These are phyloP conservation scores for Mesoligia furuncula DNA, from an alignment of 2,888 invertebrate species.

Conservation along the genomic window DNA sequence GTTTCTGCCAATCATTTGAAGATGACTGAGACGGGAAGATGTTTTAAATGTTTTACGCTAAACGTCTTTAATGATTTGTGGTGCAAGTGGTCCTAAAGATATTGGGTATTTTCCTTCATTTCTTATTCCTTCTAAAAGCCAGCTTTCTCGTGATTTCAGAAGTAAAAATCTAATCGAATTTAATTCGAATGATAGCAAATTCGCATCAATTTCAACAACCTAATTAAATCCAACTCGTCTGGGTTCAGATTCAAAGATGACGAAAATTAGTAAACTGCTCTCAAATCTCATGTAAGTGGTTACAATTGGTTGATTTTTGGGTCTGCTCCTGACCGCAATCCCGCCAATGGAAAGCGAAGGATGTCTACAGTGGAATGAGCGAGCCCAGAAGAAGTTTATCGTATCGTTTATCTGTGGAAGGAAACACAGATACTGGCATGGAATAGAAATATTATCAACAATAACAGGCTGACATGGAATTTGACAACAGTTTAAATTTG, in stretches of 20 bases:
- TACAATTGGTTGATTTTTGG: too few relatives aligned
- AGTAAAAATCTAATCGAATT: neutral
- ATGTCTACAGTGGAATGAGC: too few relatives aligned
- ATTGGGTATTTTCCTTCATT: neutral
- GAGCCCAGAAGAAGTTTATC: too few relatives aligned
- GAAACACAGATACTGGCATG: too few relatives aligned
- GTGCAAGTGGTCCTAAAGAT: neutral
- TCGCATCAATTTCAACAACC: neutral
- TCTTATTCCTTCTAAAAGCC: neutral
- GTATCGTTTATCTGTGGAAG: too few relatives aligned
- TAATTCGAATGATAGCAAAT: neutral
- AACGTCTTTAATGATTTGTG: neutral
- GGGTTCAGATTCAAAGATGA: neutral
- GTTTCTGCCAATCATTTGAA: neutral
- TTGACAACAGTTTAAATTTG: neutral
- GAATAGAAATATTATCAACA: too few relatives aligned
- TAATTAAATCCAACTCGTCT: neutral
- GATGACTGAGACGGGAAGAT: neutral
- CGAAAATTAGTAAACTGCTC: neutral
- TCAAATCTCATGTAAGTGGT: neutral
- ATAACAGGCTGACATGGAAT: neutral
- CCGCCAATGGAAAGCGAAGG: too few relatives aligned
- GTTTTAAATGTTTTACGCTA: neutral
- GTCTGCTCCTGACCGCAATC: too few relatives aligned
- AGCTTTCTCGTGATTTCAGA: neutral